Evolutionary conservation across 2,797 vertebrate species (phyloP).

Genomic region (Leuciscus waleckii): DNA sequence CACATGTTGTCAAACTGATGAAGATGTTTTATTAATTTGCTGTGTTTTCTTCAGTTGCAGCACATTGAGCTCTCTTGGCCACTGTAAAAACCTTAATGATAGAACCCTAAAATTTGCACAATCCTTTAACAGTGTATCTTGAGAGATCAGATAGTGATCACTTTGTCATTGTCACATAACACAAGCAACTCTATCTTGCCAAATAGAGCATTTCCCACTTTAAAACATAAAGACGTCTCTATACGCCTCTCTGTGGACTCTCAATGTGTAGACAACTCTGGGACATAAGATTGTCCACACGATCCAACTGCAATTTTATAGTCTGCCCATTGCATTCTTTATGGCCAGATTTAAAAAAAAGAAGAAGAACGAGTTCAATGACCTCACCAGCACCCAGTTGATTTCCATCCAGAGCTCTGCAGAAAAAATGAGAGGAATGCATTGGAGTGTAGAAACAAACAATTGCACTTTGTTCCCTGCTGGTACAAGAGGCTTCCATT

Average conservation of each 20-base stretch:
- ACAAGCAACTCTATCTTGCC: background rate
- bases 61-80: too few relatives aligned
- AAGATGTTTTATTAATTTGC: too few relatives aligned
- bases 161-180: background rate
- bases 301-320: slow-evolving; percentile 16
- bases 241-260: background rate
- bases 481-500: slow-evolving; percentile 59
- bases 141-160: background rate
- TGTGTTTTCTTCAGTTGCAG: too few relatives aligned
- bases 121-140: background rate
- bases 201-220: background rate
- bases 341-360: slow-evolving; percentile 23
- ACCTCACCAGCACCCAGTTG: slow-evolving; percentile 93
- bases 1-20: too few relatives aligned
- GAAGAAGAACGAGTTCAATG: slow-evolving; percentile 87
- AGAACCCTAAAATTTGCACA: background rate
- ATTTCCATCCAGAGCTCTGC: slow-evolving; percentile 86
- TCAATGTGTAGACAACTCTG: background rate
- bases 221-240: slow-evolving; percentile 11
- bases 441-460: slow-evolving; percentile 91
- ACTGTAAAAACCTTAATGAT: background rate
- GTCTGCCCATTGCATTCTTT: slow-evolving; percentile 16
- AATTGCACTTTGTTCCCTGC: slow-evolving; percentile 85
- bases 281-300: slow-evolving; percentile 1
- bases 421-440: slow-evolving; percentile 94